These are phyloP conservation scores for Ivindomyrus marchei DNA, from an alignment of 2,113 vertebrate species.

Conservation along the genomic window DNA sequence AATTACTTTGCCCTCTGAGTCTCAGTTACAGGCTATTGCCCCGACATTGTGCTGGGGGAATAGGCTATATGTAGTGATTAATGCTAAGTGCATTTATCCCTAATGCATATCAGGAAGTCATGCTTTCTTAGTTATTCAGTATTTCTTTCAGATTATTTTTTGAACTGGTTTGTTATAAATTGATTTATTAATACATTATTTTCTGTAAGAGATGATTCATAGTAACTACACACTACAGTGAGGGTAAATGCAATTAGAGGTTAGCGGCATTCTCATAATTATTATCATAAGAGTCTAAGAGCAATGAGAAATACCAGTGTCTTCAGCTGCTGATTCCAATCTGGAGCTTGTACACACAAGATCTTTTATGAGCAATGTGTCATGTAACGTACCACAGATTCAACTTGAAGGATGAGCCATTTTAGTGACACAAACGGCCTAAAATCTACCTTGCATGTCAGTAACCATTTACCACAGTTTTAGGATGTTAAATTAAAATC, in stretches of 20 bases:
- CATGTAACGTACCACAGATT: neutral
- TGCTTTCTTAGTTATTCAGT: neutral
- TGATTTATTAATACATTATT: neutral
- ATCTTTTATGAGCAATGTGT: neutral
- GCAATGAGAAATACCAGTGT: neutral
- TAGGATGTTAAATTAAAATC: neutral
- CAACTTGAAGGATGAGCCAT: neutral
- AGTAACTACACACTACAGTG: neutral
- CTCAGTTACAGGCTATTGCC: neutral
- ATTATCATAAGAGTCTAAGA: neutral
- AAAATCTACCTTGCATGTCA: neutral
- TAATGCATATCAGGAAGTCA: neutral
- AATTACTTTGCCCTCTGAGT: neutral
- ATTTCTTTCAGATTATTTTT: neutral
- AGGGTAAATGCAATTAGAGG: neutral
- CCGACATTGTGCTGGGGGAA: neutral
- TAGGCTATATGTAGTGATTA: neutral
- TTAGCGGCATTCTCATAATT: neutral
- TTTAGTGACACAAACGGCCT: neutral
- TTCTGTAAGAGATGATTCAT: neutral
- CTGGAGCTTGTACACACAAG: neutral
- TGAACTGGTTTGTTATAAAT: neutral
- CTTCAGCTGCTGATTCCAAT: neutral
- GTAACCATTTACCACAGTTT: neutral
- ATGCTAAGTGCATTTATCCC: neutral